These are phyloP conservation scores for Helicoverpa armigera DNA, from an alignment of 1,140 invertebrate genomes.

Conservation along the genomic window DNA sequence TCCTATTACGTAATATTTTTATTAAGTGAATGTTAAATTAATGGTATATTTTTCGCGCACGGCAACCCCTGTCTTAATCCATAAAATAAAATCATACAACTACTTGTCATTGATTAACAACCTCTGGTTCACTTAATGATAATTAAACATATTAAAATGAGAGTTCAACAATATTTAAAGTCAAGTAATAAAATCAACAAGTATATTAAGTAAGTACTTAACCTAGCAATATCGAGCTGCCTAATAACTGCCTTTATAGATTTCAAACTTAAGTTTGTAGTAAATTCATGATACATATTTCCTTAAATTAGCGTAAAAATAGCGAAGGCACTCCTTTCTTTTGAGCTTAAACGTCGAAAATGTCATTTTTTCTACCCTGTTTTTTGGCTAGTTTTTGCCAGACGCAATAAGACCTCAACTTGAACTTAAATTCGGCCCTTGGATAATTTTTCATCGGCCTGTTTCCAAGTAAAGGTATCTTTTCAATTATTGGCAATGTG, in stretches of 20 bases:
- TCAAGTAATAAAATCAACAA: constrained; percentile 78
- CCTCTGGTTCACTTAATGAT: constrained; percentile 66
- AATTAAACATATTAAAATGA: constrained; percentile 61
- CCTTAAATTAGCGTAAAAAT: constrained; percentile 46
- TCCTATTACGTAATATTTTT: too few species aligned
- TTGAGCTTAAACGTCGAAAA: constrained; percentile 79
- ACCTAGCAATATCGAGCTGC: constrained; percentile 59
- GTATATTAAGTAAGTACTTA: constrained; percentile 63
- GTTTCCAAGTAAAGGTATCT: too few species aligned
- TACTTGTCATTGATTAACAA: constrained; percentile 76
- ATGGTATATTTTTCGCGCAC: background rate
- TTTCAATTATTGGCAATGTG: too few species aligned
- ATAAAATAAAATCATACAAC: constrained; percentile 50
- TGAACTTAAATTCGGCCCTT: background rate
- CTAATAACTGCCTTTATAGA: constrained; percentile 60
- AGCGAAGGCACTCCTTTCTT: constrained; percentile 65
- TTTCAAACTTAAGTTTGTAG: constrained; percentile 50
- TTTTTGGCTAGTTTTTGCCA: constrained; percentile 36
- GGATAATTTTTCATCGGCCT: too few species aligned
- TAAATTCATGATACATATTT: constrained; percentile 60
- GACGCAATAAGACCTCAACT: background rate
- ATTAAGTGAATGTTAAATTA: background rate
- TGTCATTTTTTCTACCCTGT: constrained; percentile 77
- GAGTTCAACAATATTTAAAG: constrained; percentile 78
- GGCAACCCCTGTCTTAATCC: constrained; percentile 49